Base-by-base conservation (phyloP, 2,113 vertebrate species). In the Phaethornis superciliosus region DNA sequence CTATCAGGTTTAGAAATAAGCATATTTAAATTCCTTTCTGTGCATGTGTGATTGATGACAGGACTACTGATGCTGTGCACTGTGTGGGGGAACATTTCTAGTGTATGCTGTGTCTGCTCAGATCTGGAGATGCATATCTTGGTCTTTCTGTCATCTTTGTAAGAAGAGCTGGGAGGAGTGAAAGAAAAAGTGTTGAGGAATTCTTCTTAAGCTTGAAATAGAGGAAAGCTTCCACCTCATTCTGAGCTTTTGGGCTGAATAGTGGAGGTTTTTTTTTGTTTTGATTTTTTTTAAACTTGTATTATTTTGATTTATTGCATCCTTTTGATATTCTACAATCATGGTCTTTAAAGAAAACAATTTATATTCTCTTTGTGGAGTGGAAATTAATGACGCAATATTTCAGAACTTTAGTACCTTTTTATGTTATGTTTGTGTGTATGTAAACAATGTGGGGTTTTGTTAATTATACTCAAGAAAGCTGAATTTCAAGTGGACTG, bases 111-210 rank as follows among this genome's bases (percentile, higher is more conserved):
- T 87, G 89, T 94, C 95, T 89, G 71, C 88, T 88, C 81, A 91
- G 70, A 91, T 82, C 75, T 90, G 71, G 46, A 82, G 85, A 93
- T 95, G 85, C 17, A 62, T 59, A 95, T 95, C 93, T 94, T 74
- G 40, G 71, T 86, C 64, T 92, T 51, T 52, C 65, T 89, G 60
- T 87, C 81, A 60, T 87, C 65, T 59, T 89, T 85, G 56, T 85
- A 76, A 94, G 62, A 95, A 51, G 60, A 75, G 78, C 55, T 82
- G n/a, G 19, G 67, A 89, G 75, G 40, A 85, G 55, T 88, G 75
- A 94, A 89, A 68, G 32, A 87, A 92, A 80, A 96, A 55, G 21
- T 54, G 54, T 20, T 70, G 78, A 89, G 78, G 75, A 76, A 62
- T 91, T 91, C 70, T 86, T 64, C 44, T 33, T 74, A 72, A 89